Evolutionary conservation across 2,113 vertebrate species (phyloP), one percentile per base, ranked within the genome.

Genomic region (Centropus bengalensis): DNA sequence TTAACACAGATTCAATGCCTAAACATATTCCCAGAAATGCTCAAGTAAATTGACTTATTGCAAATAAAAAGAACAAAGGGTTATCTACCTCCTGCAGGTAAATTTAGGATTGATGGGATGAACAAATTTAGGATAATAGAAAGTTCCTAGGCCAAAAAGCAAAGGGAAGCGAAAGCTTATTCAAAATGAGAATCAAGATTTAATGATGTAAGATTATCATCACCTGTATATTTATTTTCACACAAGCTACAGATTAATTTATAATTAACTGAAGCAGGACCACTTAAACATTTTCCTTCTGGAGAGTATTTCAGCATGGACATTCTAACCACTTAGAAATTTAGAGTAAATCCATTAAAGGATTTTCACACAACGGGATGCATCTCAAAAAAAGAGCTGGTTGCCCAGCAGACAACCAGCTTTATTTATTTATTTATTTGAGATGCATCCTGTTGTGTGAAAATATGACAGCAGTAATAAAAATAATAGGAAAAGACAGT

Each of bases 141-240:
- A 91, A 15, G 8, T 83, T 68, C 38, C 28, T 52, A 4, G 76
- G 60, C 38, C 75, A 86, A 94, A 42, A 76, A 67, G 30, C 7
- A 86, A 84, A 82, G 27, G 66, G 51, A 88, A 90, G n/a, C 66
- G 91, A 71, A 58, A 83, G 36, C 86, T 94, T 73, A 64, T 87
- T 94, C 40, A 62, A 70, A 69, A 67, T 33, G 5, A 51, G 13
- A 83, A 14, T 30, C 12, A 80, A 73, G 32, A 85, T 75, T 79
- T 86, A 86, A 83, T 81, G 26, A 49, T 88, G 28, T 74, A 67
- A 74, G 36, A 44, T 56, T 45, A 24, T 10, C 4, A 67, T 62
- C 10, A 22, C 58, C 15, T 49, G 17, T 42, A 85, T 28, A 7
- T 69, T 60, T 68, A 64, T 74, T 47, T 27, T 62, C 47, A 82